Evolutionary conservation across 2,888 invertebrate genomes (phyloP), one percentile per base, ranked within the genome.

Genomic region (Syrphus vitripennis): DNA sequence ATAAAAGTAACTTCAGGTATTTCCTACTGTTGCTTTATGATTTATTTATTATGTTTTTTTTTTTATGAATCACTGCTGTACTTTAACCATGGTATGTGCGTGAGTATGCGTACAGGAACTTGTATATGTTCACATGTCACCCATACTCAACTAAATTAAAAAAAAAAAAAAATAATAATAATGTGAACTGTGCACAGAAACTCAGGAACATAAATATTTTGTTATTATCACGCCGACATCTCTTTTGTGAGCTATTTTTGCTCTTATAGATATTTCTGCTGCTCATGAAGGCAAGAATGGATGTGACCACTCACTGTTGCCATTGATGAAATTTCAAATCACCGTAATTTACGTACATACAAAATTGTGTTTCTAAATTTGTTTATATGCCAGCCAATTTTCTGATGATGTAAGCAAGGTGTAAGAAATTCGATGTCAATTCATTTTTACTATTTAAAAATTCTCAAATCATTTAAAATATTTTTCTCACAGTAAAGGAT

Each of bases 151-250:
- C n/a, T n/a, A 61, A 55, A 63, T 83, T 67, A 24, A 40, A n/a
- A n/a, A n/a, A n/a, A n/a, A n/a, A n/a, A n/a, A n/a, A n/a, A n/a
- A n/a, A 53, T 69, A 69, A 63, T 69, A 69, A 67, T 65, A 74
- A 67, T 40, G 45, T 59, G 48, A 42, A 61, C 61, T 5, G 50
- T 4, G 14, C 55, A 57, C 31, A 29, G 19, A 57, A 40, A 72
- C 72, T 37, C 29, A 53, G 75, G 61, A 72, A 81, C 76, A 81
- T 72, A 81, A 67, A 80, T 83, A 84, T 81, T 76, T 81, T 69
- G 67, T 48, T 81, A 61, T 84, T 84, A 84, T 81, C 84, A 81
- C 76, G 19, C 59, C 53, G 67, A 81, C 80, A 84, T 84, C 81
- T 77, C 67, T 81, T 57, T 42, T 50, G 31, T 71, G 61, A 72